Base-by-base conservation (phyloP, 2,888 invertebrate species). In the Hartigia nigra region DNA sequence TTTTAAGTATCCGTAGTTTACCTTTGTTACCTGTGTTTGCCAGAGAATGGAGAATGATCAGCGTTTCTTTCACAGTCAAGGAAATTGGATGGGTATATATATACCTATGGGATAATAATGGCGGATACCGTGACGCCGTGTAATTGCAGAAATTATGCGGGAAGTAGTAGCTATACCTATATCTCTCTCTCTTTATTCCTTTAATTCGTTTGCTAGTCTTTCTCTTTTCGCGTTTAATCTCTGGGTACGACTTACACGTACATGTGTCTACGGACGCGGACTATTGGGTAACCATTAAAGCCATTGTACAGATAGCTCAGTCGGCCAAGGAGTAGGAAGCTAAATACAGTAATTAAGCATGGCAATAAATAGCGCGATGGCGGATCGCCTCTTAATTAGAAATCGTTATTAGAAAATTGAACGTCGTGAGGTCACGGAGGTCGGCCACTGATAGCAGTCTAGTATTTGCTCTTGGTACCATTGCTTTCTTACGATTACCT, bases 291-390 rank as follows among this genome's bases (percentile, higher is more conserved):
- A 55, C 2, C 55, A 55, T 55, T 55, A 23, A 23, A 55, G 23
- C 55, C 55, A 55, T 55, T 55, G 55, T 55, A 9, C 55, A 23
- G 55, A 55, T 55, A 55, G 55, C 23, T 55, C 55, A 55, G 14
- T 55, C 55, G 55, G 55, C 55, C 55, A 23, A 55, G 12, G 31
- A 12, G 34, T 36, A 76, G 77, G 35, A 55, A 76, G 69, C 82
- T 81, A 84, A 83, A 70, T 76, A 79, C 79, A 75, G 80, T 76
- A 82, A 87, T 87, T 84, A 84, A 84, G 77, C 39, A 31, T 69
- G 79, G 55, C 83, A 84, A 83, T 81, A 81, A 80, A 84, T 79
- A 74, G n/a, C 78, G 76, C 77, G 74, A 82, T 69, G 69, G 69
- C 55, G 23, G 55, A 55, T 55, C 23, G 55, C 55, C 55, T 55